Evolutionary conservation across 2,797 vertebrate species (phyloP).

Genomic region (Myiotriccus ornatus): DNA sequence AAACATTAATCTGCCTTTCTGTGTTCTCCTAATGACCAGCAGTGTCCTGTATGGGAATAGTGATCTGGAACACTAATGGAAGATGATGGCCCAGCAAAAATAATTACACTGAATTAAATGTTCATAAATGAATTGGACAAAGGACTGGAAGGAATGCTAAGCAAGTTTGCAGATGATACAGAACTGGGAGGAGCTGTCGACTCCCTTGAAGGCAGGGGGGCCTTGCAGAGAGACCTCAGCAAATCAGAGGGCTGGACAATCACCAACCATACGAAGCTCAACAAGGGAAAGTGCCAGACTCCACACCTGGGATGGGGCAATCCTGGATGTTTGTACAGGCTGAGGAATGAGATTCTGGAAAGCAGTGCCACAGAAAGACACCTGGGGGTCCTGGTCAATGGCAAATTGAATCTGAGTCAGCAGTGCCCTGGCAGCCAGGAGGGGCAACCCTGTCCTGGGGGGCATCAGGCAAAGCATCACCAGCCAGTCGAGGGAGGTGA

Average conservation of each 20-base stretch:
- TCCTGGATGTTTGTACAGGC: background rate
- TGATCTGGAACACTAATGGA: background rate
- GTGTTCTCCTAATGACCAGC: background rate
- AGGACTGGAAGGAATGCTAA: background rate
- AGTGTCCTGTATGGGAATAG: background rate
- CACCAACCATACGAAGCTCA: background rate
- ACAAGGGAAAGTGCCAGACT: background rate
- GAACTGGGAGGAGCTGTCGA: background rate
- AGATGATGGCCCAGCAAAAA: accelerated
- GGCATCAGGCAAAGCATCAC: background rate
- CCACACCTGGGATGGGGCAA: background rate
- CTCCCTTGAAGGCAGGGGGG: background rate
- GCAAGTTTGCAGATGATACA: background rate
- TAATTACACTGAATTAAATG: background rate
- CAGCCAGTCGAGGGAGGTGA: background rate
- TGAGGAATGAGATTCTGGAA: background rate
- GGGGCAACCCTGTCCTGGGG: background rate
- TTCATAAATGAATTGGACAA: background rate
- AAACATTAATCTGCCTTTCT: background rate
- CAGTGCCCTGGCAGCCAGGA: background rate
- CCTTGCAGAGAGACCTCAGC: background rate
- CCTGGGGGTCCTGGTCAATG: background rate
- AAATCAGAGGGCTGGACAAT: background rate
- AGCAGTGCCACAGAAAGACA: background rate
- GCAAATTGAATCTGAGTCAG: background rate